Conservation (phyloP, 2,113 vertebrate species). For the Dipodomys merriami region DNA sequence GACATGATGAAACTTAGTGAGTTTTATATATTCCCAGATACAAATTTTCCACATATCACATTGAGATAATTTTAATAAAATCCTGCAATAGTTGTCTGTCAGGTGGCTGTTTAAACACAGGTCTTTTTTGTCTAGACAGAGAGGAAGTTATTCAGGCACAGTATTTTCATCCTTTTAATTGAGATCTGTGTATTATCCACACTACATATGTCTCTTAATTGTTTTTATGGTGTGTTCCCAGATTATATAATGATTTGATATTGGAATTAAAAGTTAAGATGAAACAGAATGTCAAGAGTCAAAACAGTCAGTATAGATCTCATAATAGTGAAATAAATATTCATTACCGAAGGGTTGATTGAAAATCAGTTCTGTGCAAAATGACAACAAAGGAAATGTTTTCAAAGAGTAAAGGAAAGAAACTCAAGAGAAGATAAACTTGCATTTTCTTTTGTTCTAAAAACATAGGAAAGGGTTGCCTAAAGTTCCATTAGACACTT, state of each 20-base stretch:
- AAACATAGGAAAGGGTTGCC: neutral
- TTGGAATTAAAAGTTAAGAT: neutral
- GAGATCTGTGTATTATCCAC: neutral
- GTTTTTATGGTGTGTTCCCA: neutral
- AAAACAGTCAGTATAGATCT: neutral
- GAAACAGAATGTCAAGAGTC: constrained; percentile 1
- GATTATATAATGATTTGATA: neutral
- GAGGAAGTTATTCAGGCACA: neutral
- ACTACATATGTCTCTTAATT: neutral
- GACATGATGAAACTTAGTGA: neutral
- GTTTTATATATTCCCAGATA: neutral
- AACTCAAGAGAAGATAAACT: neutral
- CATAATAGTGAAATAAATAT: neutral
- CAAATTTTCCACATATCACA: neutral
- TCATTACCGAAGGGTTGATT: neutral
- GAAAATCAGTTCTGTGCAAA: constrained; percentile 29
- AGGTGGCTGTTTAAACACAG: neutral
- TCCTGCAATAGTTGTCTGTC: neutral
- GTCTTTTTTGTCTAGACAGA: neutral
- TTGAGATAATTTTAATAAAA: neutral
- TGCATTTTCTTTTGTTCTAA: neutral
- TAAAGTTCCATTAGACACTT: neutral
- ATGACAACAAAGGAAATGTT: neutral
- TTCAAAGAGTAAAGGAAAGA: constrained; percentile 2
- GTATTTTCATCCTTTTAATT: neutral